Conservation (phyloP, 1,140 invertebrate genomes). For the Drosophila kohkoa region DNA sequence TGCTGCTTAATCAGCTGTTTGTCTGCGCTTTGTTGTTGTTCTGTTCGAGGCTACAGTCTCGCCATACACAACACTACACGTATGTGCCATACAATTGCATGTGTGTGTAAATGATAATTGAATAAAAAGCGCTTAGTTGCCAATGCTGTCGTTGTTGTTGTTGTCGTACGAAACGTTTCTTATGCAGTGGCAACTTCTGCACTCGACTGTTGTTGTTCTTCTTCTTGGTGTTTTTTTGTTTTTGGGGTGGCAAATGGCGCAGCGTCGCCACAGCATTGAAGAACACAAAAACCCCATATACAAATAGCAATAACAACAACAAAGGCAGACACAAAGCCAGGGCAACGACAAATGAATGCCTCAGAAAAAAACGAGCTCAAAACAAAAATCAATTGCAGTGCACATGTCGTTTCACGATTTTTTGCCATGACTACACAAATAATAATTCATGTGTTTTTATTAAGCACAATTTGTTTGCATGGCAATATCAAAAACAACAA, state of each 20-base stretch:
- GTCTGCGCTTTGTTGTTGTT: slow-evolving; percentile 36
- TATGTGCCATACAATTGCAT: neutral
- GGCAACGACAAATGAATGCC: slow-evolving; percentile 29
- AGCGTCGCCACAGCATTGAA: slow-evolving; percentile 28
- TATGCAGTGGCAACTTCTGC: slow-evolving; percentile 25
- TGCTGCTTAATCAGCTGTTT: slow-evolving; percentile 54
- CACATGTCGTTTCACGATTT: slow-evolving; percentile 16
- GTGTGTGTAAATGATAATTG: slow-evolving; percentile 27
- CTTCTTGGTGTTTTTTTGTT: slow-evolving; percentile 1
- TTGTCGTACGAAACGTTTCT: slow-evolving; percentile 16
- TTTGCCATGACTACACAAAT: slow-evolving; percentile 27
- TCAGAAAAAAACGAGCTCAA: slow-evolving; percentile 36
- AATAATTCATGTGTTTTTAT: slow-evolving; percentile 7
- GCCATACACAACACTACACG: slow-evolving; percentile 7
- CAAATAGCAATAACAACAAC: slow-evolving; percentile 42
- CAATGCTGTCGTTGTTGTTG: neutral
- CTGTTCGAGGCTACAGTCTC: slow-evolving; percentile 18
- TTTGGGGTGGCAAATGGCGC: slow-evolving; percentile 47
- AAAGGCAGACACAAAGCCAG: slow-evolving; percentile 9
- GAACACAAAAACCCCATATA: slow-evolving; percentile 37
- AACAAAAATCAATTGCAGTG: slow-evolving; percentile 69
- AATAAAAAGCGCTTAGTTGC: slow-evolving; percentile 28
- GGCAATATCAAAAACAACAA: slow-evolving; percentile 24
- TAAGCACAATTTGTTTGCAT: slow-evolving; percentile 9
- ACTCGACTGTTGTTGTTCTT: slow-evolving; percentile 3